These are phyloP conservation scores for Blennius ocellaris DNA, from an alignment of 2,113 vertebrate genomes.

Conservation along the genomic window DNA sequence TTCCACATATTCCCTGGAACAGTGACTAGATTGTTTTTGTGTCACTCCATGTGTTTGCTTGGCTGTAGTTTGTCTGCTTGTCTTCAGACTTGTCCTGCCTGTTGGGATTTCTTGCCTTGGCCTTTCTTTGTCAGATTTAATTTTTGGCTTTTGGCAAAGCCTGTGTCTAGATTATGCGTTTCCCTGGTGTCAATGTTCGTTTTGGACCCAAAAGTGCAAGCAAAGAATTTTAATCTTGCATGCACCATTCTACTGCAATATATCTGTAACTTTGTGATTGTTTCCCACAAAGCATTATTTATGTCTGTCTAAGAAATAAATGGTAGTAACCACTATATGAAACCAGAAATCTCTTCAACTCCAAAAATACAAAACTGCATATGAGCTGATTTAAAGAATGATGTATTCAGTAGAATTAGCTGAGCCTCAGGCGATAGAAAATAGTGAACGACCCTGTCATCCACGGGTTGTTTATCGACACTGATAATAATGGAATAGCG, in stretches of 20 bases:
- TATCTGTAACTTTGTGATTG: background rate
- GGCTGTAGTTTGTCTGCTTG: too few species aligned
- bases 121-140: too few species aligned
- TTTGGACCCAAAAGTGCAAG: too few species aligned
- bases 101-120: too few species aligned
- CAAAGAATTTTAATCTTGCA: background rate
- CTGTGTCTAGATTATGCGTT: too few species aligned
- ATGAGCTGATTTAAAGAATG: constrained; percentile 2
- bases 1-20: too few species aligned
- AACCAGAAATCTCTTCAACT: background rate
- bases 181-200: too few species aligned
- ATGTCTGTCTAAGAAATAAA: background rate
- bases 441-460: background rate
- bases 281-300: background rate
- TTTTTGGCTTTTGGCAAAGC: too few species aligned
- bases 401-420: background rate
- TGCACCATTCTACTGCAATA: background rate
- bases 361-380: background rate
- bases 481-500: background rate
- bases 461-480: background rate
- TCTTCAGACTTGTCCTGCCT: too few species aligned
- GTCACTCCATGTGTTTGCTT: too few species aligned
- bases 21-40: too few species aligned
- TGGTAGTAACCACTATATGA: too few species aligned
- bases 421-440: background rate